A percentile compares a stretch with the other conserved stretches of the same genome.
Conservation (phyloP, 2,113 vertebrate species). For the Opisthocomus hoazin region DNA sequence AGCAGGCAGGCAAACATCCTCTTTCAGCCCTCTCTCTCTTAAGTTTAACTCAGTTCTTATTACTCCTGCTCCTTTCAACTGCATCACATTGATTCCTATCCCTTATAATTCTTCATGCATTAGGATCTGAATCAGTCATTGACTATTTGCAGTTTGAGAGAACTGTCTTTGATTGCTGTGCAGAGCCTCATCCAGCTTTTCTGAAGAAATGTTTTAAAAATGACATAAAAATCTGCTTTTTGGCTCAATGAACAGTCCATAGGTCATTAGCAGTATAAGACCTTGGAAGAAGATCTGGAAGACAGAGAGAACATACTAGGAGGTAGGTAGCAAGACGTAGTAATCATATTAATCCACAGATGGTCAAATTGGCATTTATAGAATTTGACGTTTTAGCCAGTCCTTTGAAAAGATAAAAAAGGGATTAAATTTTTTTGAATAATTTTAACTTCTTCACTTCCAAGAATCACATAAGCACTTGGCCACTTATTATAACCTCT, state of each 20-base stretch:
- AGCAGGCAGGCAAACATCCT: background rate
- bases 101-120: background rate
- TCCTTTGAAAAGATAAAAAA: background rate
- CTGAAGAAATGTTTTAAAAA: background rate
- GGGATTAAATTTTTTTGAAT: fast-evolving
- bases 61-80: background rate
- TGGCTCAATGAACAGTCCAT: background rate
- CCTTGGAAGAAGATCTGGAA: background rate
- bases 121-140: background rate
- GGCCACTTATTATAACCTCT: background rate
- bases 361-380: background rate
- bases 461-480: fast-evolving
- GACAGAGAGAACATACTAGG: background rate
- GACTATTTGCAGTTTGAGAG: background rate
- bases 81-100: background rate
- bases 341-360: background rate
- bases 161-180: background rate
- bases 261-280: background rate
- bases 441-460: background rate
- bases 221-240: background rate
- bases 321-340: background rate
- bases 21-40: background rate
- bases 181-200: background rate
- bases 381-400: background rate
- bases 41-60: background rate